phyloP scores from a whole-genome alignment of 64 coral and sea anemone genomes.

The Porites lutea region DNA sequence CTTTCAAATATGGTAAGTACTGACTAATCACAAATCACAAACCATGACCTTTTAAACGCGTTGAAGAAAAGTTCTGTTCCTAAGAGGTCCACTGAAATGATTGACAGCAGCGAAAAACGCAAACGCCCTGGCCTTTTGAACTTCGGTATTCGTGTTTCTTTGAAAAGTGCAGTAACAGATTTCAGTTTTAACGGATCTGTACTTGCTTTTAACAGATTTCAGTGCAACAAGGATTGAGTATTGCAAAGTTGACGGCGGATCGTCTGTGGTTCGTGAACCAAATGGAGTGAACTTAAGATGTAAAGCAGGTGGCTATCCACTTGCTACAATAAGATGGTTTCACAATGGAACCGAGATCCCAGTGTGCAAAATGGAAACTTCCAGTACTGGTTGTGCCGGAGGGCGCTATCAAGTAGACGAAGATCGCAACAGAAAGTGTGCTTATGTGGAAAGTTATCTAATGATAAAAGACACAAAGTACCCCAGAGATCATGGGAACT shows the following conservation, averaged over 20 bases:
- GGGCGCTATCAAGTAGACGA: not conserved
- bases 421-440: not conserved
- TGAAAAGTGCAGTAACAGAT: not conserved
- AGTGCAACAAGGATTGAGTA: not conserved
- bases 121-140: not conserved
- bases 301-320: conserved; percentile 4
- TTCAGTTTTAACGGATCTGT: not conserved
- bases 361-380: not conserved
- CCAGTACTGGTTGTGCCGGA: not conserved
- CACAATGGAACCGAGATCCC: conserved; percentile 11
- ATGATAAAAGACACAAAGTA: not conserved
- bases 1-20: too few relatives aligned
- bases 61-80: too few relatives aligned
- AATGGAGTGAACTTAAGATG: not conserved
- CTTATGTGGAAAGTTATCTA: not conserved
- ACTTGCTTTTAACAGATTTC: not conserved
- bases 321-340: conserved; percentile 21
- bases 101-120: too few relatives aligned
- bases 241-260: not conserved
- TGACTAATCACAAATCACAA: too few relatives aligned
- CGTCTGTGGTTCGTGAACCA: not conserved
- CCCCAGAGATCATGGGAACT: conserved; percentile 24
- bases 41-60: too few relatives aligned
- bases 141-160: not conserved
- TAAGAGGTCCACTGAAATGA: too few relatives aligned